Evolutionary conservation across 2,888 invertebrate species (phyloP), one percentile per base, ranked within the genome.

Genomic region (Drosophila cracens): DNA sequence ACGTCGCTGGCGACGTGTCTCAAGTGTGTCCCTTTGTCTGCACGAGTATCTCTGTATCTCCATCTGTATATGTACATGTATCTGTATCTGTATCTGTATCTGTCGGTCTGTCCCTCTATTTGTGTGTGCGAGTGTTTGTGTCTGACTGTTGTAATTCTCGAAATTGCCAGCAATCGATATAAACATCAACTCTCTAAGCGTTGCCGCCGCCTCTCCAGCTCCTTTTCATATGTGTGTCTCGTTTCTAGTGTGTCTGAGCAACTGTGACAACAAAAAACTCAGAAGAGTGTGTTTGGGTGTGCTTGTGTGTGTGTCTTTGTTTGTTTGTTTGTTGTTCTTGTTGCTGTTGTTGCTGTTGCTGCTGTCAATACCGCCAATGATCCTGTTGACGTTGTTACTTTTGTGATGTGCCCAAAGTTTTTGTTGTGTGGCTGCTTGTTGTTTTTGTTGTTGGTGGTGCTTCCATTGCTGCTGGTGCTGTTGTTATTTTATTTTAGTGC

Each of bases 131-230:
- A 36, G 29, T 67, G 57, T 58, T 60, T 74, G 66, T 69, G 68
- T 77, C 66, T 63, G 69, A 56, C 68, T 79, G 83, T 70, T 88
- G 83, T 87, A 86, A 87, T 86, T 78, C 78, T 79, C 80, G 71
- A 87, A 87, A 89, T 87, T 89, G 87, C 79, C 87, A 81, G 87
- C 86, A 86, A 86, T 86, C 86, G 89, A 86, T 86, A 86, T 86
- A 86, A 86, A 86, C 89, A 87, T 87, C 89, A 86, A 83, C 76
- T 87, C 79, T 75, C 76, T 74, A 88, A 86, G 72, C 76, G 79
- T 78, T 69, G 60, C 70, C 59, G 57, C 53, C 51, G 56, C 60
- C 52, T 49, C 48, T 21, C 46, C 34, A 48, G 46, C 27, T 66
- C 51, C 33, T n/a, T 18, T 27, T 18, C n/a, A 21, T 52, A 8